phyloP scores from a whole-genome alignment of 2,888 invertebrate species.

The Cremastobaeus sp. region DNA sequence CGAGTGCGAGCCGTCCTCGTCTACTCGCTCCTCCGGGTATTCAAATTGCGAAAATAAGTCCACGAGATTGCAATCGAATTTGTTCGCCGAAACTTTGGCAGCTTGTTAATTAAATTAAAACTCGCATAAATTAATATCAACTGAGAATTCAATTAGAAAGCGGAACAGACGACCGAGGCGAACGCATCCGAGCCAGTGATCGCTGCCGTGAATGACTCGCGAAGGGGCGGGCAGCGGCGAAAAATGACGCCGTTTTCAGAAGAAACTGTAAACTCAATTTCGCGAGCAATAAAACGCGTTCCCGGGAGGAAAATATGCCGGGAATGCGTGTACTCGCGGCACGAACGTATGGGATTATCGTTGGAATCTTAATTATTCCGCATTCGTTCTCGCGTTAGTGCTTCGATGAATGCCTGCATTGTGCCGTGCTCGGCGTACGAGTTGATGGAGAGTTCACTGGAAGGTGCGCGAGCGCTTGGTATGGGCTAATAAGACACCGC shows the following conservation, averaged over 20 bases:
- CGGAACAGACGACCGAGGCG: too few species aligned
- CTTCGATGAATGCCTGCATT: slow-evolving; percentile 46
- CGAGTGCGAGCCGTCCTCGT: too few species aligned
- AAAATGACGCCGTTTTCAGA: neutral
- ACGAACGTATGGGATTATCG: slow-evolving; percentile 40
- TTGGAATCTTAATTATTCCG: slow-evolving; percentile 56
- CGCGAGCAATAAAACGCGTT: slow-evolving; percentile 23
- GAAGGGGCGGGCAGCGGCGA: too few species aligned
- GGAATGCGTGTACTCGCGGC: slow-evolving; percentile 25
- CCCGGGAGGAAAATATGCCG: neutral
- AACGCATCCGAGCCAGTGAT: too few species aligned
- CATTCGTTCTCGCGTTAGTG: slow-evolving; percentile 46
- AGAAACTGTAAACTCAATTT: slow-evolving; percentile 8
- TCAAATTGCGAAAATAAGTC: too few species aligned
- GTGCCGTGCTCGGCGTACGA: slow-evolving; percentile 8
- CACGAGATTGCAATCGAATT: too few species aligned
- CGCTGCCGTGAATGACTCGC: too few species aligned
- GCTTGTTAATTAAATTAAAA: too few species aligned
- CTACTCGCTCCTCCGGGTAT: too few species aligned
- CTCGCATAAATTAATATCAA: too few species aligned
- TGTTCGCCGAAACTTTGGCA: too few species aligned
- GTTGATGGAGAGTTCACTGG: slow-evolving; percentile 38
- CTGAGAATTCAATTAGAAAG: too few species aligned
- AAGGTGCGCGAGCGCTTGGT: neutral
- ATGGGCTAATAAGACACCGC: neutral